phyloP scores from a whole-genome alignment of 2,113 vertebrate genomes.

The Cavia porcellus region DNA sequence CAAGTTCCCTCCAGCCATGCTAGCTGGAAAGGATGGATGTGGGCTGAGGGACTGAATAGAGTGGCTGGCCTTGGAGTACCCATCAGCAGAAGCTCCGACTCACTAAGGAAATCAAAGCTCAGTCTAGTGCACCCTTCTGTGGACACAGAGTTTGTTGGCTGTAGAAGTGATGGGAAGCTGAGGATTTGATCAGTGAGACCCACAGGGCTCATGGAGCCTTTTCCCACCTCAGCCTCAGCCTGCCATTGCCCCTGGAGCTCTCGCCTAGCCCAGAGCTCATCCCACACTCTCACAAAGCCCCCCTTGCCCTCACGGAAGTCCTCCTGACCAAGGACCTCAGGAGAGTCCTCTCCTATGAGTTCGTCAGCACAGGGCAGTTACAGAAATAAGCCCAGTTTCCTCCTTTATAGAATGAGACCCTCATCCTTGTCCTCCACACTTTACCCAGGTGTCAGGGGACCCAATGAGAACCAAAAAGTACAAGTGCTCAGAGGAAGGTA shows the following conservation, averaged over 20 bases:
- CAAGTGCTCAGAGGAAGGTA: background rate
- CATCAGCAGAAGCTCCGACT: background rate
- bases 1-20: background rate
- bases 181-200: constrained; percentile 29
- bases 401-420: background rate
- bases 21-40: background rate
- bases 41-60: background rate
- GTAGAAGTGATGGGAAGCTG: constrained; percentile 5
- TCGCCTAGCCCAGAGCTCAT: background rate
- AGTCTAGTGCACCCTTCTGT: background rate
- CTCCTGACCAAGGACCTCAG: background rate
- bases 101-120: background rate
- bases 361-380: background rate
- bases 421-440: background rate
- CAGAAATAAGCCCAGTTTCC: background rate
- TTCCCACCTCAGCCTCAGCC: background rate
- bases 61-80: background rate
- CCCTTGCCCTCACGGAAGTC: background rate
- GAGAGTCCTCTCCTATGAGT: background rate
- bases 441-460: background rate
- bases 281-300: background rate
- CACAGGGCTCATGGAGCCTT: background rate
- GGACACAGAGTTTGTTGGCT: background rate
- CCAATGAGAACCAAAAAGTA: background rate
- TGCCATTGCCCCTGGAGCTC: background rate